These are phyloP conservation scores for Electrona antarctica DNA, from an alignment of 2,113 vertebrate species.

Conservation along the genomic window DNA sequence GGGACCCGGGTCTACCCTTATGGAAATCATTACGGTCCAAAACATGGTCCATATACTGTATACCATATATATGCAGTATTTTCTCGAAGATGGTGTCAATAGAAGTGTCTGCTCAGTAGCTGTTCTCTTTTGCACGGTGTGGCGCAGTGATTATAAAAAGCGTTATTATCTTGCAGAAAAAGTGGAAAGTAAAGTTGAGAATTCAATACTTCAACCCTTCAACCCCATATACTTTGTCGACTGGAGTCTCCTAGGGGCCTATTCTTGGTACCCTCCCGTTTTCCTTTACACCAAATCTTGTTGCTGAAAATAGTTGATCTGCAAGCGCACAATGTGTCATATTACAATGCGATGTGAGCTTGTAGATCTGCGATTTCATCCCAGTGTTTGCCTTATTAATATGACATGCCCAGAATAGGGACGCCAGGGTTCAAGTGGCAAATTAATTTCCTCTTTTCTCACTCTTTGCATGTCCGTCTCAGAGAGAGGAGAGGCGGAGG, in stretches of 20 bases:
- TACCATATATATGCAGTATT: neutral
- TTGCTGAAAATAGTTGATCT: no score
- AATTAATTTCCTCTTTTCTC: no score
- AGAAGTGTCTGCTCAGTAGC: neutral
- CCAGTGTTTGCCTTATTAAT: neutral
- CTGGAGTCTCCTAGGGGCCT: neutral
- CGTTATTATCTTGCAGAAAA: neutral
- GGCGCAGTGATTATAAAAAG: neutral
- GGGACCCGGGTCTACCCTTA: no score
- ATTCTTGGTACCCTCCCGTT: constrained; percentile 4
- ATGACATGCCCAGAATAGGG: no score
- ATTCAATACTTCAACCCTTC: no score
- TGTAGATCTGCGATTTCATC: neutral
- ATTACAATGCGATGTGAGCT: no score
- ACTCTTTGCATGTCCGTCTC: no score
- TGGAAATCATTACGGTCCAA: constrained; percentile 15
- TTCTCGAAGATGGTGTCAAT: neutral
- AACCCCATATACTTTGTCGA: neutral
- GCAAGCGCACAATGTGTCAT: no score
- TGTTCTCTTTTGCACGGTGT: neutral
- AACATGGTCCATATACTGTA: constrained; percentile 11
- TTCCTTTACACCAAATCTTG: no score
- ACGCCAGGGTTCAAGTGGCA: no score
- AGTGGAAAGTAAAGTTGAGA: no score
- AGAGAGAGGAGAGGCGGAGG: no score